phyloP scores from a whole-genome alignment of 2,113 vertebrate species.

The Heterocephalus glaber region DNA sequence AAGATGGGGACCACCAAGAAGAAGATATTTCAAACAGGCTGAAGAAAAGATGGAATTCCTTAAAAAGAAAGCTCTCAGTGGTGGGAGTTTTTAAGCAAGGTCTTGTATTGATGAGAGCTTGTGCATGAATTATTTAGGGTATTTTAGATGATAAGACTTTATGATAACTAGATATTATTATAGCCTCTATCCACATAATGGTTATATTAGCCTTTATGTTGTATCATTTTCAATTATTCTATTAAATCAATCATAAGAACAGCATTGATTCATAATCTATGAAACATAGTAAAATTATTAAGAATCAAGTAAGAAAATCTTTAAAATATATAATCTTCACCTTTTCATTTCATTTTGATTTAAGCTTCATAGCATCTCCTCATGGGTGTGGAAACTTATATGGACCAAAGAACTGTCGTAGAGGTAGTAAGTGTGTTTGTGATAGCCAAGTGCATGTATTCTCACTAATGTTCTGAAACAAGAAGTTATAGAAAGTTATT shows the following conservation, averaged over 20 bases:
- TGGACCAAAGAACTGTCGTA: not conserved
- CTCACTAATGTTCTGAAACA: not conserved
- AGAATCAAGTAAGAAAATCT: not conserved
- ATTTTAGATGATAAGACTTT: not conserved
- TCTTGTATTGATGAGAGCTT: not conserved
- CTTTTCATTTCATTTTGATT: not conserved
- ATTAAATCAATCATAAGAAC: not conserved
- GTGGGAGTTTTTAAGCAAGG: not conserved
- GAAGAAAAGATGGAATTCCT: not conserved
- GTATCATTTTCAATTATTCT: not conserved
- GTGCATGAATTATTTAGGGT: not conserved
- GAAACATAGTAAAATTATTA: not conserved
- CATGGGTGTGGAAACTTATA: not conserved
- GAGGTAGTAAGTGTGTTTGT: not conserved
- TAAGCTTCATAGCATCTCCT: not conserved
- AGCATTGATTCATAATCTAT: not conserved
- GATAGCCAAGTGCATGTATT: not conserved
- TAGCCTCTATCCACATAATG: not conserved
- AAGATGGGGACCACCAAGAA: not conserved
- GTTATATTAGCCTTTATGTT: not conserved
- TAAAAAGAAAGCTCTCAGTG: not conserved
- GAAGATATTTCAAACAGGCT: not conserved
- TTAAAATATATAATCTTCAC: not conserved
- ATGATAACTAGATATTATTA: not conserved
- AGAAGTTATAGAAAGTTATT: not conserved